Conservation (phyloP, 2,797 vertebrate species). For the Siniperca obscura region DNA sequence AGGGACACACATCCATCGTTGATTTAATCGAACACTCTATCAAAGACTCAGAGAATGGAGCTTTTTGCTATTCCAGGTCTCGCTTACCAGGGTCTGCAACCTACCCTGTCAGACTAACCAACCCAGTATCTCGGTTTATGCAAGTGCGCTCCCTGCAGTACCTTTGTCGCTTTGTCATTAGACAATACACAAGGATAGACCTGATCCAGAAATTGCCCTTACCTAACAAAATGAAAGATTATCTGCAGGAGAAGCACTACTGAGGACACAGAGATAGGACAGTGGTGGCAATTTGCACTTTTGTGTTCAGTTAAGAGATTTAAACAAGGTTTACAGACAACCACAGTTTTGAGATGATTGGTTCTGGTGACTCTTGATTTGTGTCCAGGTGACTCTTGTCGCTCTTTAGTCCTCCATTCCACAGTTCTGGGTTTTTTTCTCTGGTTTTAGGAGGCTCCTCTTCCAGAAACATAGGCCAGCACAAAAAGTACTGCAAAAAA, state of each 20-base stretch:
- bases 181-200: slow-evolving; percentile 98
- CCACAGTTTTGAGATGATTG: slow-evolving; percentile 85
- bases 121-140: slow-evolving; percentile 98
- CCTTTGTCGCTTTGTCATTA: slow-evolving; percentile 98
- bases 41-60: slow-evolving; percentile 98
- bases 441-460: slow-evolving; percentile 66
- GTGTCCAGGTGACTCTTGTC: slow-evolving; percentile 78
- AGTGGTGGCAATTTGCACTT: slow-evolving; percentile 93
- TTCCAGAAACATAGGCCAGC: slow-evolving; percentile 57
- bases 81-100: slow-evolving; percentile 97
- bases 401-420: slow-evolving; percentile 77
- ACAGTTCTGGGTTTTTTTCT: slow-evolving; percentile 58
- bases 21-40: slow-evolving; percentile 98
- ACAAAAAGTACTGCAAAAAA: slow-evolving; percentile 59
- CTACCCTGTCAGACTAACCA: slow-evolving; percentile 97
- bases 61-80: slow-evolving; percentile 98
- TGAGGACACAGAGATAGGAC: slow-evolving; percentile 88
- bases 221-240: slow-evolving; percentile 99
- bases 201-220: slow-evolving; percentile 99
- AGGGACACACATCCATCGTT: slow-evolving; percentile 98
- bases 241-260: slow-evolving; percentile 99
- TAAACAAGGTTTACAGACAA: slow-evolving; percentile 94
- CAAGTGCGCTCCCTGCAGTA: slow-evolving; percentile 99
- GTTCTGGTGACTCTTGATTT: slow-evolving; percentile 87
- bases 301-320: slow-evolving; percentile 91